A percentile compares a stretch with the other conserved stretches of the same genome.
Conservation (phyloP, 2,888 invertebrate species). For the Callinectes sapidus region DNA sequence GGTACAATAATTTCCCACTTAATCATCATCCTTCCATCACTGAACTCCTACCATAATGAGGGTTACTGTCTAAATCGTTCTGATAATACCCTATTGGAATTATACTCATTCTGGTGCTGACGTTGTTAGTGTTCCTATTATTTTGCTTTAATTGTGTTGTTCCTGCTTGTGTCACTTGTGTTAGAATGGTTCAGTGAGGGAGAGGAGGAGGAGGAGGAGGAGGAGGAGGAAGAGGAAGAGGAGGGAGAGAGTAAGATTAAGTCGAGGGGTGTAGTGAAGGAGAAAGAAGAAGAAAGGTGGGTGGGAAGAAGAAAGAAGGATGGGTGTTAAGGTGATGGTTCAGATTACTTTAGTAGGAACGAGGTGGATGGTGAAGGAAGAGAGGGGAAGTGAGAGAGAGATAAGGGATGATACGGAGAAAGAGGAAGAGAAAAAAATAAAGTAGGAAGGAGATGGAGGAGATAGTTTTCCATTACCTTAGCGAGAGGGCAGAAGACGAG, state of each 20-base stretch:
- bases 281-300: background rate
- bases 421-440: no score
- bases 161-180: background rate
- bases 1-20: no score
- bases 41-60: no score
- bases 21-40: no score
- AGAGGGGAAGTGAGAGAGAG: background rate
- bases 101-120: no score
- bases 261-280: background rate
- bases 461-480: no score
- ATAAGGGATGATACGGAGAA: no score
- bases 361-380: background rate
- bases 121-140: no score
- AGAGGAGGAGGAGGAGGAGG: background rate
- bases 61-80: no score
- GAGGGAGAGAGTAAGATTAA: background rate
- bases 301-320: background rate
- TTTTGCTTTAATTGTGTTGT: no score
- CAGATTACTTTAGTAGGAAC: background rate
- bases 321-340: background rate
- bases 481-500: background rate
- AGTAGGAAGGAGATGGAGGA: no score
- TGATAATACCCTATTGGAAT: no score
- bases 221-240: background rate
- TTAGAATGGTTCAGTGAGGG: background rate